Conservation (phyloP, 2,113 vertebrate genomes). For the Holacanthus passer region DNA sequence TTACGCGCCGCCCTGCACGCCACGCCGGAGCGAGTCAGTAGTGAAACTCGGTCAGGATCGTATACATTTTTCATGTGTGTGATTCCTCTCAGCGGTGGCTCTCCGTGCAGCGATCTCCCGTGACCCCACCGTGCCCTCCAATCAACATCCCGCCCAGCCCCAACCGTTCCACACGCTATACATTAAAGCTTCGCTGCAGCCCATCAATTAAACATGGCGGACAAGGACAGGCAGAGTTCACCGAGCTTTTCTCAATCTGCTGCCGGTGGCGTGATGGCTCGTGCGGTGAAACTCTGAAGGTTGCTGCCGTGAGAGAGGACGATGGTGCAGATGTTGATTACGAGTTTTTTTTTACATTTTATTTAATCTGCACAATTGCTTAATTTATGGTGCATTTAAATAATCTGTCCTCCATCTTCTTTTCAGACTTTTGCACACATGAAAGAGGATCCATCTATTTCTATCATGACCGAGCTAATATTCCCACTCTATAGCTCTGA, state of each 20-base stretch:
- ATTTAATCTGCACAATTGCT: background rate
- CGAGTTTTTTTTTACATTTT: background rate
- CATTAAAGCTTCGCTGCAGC: conserved; percentile 53
- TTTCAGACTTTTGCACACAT: background rate
- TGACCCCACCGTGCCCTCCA: conserved; percentile 61
- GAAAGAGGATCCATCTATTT: background rate
- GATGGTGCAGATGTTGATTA: background rate
- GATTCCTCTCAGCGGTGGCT: conserved; percentile 50
- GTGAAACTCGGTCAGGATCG: conserved; percentile 41
- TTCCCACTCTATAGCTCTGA: background rate
- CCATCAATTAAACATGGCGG: conserved; percentile 78
- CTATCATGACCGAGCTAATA: background rate
- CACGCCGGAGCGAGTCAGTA: background rate
- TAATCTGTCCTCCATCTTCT: background rate
- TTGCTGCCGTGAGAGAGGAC: conserved; percentile 14
- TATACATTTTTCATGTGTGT: conserved; percentile 70
- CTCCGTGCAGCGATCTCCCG: conserved; percentile 45
- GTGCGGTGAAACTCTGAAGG: background rate
- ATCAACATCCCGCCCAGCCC: conserved; percentile 33
- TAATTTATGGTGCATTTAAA: background rate
- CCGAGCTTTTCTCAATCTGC: conserved; percentile 28
- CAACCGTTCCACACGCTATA: conserved; percentile 61
- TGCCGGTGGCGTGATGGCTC: conserved; percentile 18
- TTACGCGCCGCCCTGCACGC: background rate
- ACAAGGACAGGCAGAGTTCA: conserved; percentile 76